Conservation (phyloP, 2,113 vertebrate species). For the Aegithalos caudatus region DNA sequence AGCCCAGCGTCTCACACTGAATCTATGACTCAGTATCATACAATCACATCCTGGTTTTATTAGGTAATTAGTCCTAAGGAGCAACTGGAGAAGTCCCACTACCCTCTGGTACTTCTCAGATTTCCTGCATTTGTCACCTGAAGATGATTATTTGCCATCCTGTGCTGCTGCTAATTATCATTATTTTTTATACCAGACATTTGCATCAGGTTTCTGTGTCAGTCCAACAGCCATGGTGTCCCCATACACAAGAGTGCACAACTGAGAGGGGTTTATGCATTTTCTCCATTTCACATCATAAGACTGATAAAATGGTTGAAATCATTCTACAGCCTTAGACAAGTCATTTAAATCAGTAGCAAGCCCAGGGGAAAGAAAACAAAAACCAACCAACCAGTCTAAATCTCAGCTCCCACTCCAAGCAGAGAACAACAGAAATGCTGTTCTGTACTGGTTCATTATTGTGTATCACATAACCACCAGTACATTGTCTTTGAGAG, state of each 20-base stretch:
- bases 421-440: not conserved
- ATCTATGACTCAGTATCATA: constrained; percentile 27
- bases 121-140: constrained; percentile 49
- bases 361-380: not conserved
- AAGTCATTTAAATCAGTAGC: not conserved
- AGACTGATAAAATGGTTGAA: not conserved
- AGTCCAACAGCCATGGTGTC: not conserved
- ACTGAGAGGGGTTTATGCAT: not conserved
- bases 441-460: not conserved
- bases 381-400: not conserved
- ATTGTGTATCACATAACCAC: not conserved
- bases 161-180: not conserved
- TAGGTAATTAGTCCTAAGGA: constrained; percentile 40
- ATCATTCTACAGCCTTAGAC: not conserved
- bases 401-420: not conserved
- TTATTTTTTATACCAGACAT: not conserved
- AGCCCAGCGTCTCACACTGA: not conserved
- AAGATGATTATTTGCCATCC: constrained; percentile 15
- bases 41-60: constrained; percentile 57
- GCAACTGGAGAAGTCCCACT: constrained; percentile 27
- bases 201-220: not conserved
- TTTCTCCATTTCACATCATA: not conserved
- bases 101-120: not conserved
- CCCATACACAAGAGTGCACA: not conserved
- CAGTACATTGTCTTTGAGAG: not conserved